Evolutionary conservation across 2,888 invertebrate genomes (phyloP).

Genomic region (Limnephilus rhombicus): DNA sequence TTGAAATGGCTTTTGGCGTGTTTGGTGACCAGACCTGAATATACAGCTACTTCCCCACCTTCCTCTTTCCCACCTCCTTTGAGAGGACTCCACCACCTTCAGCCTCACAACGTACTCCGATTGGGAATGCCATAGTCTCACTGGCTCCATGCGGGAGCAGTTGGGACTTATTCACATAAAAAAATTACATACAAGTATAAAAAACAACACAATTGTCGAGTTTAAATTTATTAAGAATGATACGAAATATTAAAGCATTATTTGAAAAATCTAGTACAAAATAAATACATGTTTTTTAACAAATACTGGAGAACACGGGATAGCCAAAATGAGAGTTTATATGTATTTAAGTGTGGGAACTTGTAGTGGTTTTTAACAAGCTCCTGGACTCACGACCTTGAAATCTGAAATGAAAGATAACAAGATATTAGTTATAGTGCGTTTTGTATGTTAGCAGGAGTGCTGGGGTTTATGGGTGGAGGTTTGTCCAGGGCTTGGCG

Average conservation of each 20-base stretch:
- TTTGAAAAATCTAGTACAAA: neutral
- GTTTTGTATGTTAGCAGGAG: too few relatives aligned
- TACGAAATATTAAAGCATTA: neutral
- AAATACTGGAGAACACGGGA: neutral
- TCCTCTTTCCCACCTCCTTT: too few relatives aligned
- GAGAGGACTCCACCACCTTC: too few relatives aligned
- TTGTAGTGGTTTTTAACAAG: neutral
- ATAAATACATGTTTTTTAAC: neutral
- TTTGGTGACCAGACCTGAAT: neutral
- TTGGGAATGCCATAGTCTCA: too few relatives aligned
- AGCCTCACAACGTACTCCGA: too few relatives aligned
- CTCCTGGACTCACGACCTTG: neutral
- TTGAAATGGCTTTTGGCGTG: neutral
- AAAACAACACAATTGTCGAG: neutral
- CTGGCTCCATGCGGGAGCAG: too few relatives aligned
- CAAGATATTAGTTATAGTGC: neutral
- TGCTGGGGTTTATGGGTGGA: too few relatives aligned
- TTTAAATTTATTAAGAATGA: neutral
- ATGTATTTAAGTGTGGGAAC: neutral
- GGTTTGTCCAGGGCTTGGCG: too few relatives aligned
- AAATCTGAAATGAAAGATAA: neutral
- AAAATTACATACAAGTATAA: neutral
- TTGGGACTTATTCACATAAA: neutral
- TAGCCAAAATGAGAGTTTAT: too few relatives aligned
- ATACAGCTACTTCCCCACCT: too few relatives aligned